Conservation (phyloP, 2,797 vertebrate genomes). For the Avahi laniger region DNA sequence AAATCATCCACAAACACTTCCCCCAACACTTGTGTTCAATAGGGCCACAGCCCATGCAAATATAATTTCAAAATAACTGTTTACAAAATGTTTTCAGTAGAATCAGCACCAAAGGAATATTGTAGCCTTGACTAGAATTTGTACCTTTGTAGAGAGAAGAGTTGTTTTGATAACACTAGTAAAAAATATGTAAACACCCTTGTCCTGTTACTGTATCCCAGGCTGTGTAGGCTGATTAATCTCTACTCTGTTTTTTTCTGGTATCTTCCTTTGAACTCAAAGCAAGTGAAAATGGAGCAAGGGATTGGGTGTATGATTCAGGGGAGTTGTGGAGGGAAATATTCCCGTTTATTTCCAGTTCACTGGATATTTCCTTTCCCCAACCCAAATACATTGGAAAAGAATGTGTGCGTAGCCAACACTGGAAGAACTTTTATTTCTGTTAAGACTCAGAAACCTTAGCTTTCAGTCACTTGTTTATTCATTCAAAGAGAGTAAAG, state of each 20-base stretch:
- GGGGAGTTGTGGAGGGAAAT: neutral
- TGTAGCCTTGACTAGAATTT: neutral
- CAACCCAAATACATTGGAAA: neutral
- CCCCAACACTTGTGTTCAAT: neutral
- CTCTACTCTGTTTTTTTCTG: neutral
- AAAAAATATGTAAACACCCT: neutral
- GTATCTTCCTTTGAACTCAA: constrained; percentile 1
- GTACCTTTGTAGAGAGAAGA: neutral
- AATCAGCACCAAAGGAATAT: neutral
- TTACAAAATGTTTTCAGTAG: neutral
- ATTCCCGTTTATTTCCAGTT: neutral
- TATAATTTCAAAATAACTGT: neutral
- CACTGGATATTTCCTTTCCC: neutral
- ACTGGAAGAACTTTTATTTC: neutral
- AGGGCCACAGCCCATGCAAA: neutral
- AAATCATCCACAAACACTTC: neutral
- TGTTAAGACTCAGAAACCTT: neutral
- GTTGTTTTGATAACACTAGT: neutral
- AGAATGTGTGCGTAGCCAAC: neutral
- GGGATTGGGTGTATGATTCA: neutral
- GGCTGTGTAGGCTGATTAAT: neutral
- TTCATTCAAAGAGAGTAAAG: neutral
- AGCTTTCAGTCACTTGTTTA: neutral
- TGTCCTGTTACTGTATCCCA: neutral
- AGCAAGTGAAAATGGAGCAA: neutral